A percentile compares a stretch with the other conserved stretches of the same genome.
These are phyloP conservation scores for Nylanderia fulva DNA, from an alignment of 1,140 invertebrate species.

Conservation along the genomic window DNA sequence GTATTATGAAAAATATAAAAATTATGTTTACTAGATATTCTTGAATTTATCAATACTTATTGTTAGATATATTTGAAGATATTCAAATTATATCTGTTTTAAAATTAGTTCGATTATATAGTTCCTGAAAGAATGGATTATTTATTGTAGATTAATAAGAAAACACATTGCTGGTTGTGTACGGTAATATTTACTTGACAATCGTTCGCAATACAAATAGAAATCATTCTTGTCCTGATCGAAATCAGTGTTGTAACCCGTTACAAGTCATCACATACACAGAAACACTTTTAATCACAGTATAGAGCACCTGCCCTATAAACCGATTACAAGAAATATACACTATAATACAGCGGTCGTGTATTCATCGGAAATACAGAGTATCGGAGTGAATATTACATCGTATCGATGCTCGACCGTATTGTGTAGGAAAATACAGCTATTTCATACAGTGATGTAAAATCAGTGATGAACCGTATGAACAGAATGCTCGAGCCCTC, in stretches of 20 bases:
- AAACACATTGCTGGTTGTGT: background rate
- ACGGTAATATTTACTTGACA: conserved; percentile 67
- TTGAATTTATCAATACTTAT: background rate
- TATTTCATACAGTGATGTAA: conserved; percentile 39
- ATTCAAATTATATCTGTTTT: background rate
- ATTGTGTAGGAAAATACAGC: conserved; percentile 48
- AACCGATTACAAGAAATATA: conserved; percentile 56
- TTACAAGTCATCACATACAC: conserved; percentile 52
- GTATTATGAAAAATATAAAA: background rate
- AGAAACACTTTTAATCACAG: conserved; percentile 58
- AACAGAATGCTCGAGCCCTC: conserved; percentile 20
- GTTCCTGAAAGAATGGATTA: background rate
- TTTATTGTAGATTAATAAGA: conserved; percentile 10
- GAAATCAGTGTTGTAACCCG: conserved; percentile 28
- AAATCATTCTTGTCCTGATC: conserved; percentile 51
- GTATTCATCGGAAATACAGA: conserved; percentile 14
- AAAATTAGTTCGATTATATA: background rate
- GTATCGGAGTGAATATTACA: conserved; percentile 17
- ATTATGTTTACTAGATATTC: background rate
- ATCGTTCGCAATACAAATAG: conserved; percentile 65
- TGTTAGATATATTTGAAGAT: no score
- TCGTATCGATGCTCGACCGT: conserved; percentile 9
- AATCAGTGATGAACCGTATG: conserved; percentile 7
- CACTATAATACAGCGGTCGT: conserved; percentile 45
- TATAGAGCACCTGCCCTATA: conserved; percentile 30